Evolutionary conservation across 2,888 invertebrate genomes (phyloP).

Genomic region (Melanotus villosus): DNA sequence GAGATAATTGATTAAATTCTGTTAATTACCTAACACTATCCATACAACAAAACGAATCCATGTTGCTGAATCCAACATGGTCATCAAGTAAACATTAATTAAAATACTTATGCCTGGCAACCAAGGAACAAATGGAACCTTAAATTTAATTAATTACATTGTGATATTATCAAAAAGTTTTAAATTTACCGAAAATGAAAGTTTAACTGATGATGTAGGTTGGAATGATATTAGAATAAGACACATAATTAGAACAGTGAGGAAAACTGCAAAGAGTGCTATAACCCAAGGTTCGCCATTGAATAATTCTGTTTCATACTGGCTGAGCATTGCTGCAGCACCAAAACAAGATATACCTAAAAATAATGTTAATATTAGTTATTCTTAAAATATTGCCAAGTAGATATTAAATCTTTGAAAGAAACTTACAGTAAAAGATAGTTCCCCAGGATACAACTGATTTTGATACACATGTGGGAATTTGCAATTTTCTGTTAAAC

Average conservation of each 20-base stretch:
- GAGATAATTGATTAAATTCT: neutral
- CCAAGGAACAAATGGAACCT: conserved; percentile 89
- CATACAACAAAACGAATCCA: conserved; percentile 88
- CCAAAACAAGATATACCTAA: conserved; percentile 62
- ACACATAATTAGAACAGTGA: conserved; percentile 64
- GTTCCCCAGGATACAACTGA: conserved; percentile 69
- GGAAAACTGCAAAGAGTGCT: conserved; percentile 61
- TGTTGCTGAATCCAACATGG: conserved; percentile 81
- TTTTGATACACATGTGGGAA: conserved; percentile 69
- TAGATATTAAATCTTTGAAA: neutral
- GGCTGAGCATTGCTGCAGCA: conserved; percentile 62
- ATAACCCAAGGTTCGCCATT: conserved; percentile 63
- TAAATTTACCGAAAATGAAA: conserved; percentile 74
- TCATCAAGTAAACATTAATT: conserved; percentile 89
- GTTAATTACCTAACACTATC: conserved; percentile 73
- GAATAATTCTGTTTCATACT: conserved; percentile 62
- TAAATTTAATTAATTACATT: conserved; percentile 54
- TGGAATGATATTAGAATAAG: conserved; percentile 73
- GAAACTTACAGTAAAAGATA: conserved; percentile 69
- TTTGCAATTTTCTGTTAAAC: conserved; percentile 64
- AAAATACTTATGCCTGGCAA: conserved; percentile 86
- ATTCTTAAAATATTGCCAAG: too few relatives aligned
- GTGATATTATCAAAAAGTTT: neutral
- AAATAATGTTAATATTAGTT: too few relatives aligned
- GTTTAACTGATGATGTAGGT: conserved; percentile 74